Conservation (phyloP, 35 echinoderm and acorn worm species). For the Lytechinus pictus region DNA sequence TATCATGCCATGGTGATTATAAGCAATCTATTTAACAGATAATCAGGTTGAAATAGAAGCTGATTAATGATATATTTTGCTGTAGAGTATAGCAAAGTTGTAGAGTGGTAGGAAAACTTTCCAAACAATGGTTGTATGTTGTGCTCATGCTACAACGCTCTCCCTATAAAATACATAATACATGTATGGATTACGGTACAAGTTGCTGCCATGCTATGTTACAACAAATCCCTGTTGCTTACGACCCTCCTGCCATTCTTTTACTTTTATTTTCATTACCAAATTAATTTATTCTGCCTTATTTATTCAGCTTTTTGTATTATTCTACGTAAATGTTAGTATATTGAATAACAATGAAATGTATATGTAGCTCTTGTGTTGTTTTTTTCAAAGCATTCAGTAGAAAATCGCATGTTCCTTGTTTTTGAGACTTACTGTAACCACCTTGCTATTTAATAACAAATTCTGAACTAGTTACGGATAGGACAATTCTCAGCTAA, state of each 20-base stretch:
- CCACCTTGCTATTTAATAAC: background rate
- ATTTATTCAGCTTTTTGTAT: constrained; percentile 48
- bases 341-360: background rate
- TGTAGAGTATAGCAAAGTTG: background rate
- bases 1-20: constrained; percentile 2
- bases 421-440: background rate
- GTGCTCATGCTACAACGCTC: background rate
- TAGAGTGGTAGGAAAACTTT: background rate
- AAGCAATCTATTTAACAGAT: background rate
- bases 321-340: background rate
- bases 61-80: background rate
- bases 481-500: too few relatives aligned
- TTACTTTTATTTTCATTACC: background rate
- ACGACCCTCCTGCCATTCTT: background rate
- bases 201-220: background rate
- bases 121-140: background rate
- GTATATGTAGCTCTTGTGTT: background rate
- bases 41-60: background rate
- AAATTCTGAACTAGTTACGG: too few relatives aligned
- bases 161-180: background rate
- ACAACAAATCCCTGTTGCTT: background rate
- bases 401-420: background rate
- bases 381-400: background rate
- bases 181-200: background rate
- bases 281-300: constrained; percentile 46